A percentile compares a stretch with the other conserved stretches of the same genome.
Conservation (phyloP, 2,888 invertebrate genomes). For the Notodonta dromedarius region DNA sequence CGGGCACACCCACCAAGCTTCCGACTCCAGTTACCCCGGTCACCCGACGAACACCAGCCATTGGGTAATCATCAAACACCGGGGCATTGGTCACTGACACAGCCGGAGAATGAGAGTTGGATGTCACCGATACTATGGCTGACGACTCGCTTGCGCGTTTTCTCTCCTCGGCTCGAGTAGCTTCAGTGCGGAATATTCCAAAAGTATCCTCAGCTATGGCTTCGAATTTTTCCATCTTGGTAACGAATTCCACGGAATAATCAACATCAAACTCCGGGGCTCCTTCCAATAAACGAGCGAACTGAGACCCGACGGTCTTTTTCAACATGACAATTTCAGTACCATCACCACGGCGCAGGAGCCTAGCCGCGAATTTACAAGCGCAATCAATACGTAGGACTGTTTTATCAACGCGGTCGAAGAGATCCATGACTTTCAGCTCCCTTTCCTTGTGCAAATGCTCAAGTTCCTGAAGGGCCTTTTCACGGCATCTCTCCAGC, state of each 20-base stretch:
- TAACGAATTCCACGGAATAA: constrained; percentile 92
- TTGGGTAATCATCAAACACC: constrained; percentile 89
- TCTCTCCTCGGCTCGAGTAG: constrained; percentile 82
- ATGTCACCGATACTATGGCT: constrained; percentile 70
- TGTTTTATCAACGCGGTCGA: constrained; percentile 92
- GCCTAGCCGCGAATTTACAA: constrained; percentile 91
- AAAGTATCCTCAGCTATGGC: constrained; percentile 88
- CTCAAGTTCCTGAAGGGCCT: constrained; percentile 89
- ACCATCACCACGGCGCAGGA: constrained; percentile 93
- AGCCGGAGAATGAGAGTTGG: constrained; percentile 75
- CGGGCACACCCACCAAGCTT: constrained; percentile 61
- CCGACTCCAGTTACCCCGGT: constrained; percentile 50
- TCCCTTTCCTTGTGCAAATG: constrained; percentile 93
- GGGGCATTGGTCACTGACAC: constrained; percentile 87
- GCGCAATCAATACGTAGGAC: constrained; percentile 94
- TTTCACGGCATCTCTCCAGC: constrained; percentile 92
- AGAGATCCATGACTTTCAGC: constrained; percentile 94
- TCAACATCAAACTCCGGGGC: constrained; percentile 92
- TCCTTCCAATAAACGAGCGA: constrained; percentile 90
- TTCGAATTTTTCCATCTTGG: constrained; percentile 92
- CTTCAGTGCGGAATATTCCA: constrained; percentile 89
- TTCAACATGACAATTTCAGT: constrained; percentile 93
- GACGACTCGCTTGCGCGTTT: constrained; percentile 78
- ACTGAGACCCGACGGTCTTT: constrained; percentile 90
- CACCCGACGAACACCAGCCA: constrained; percentile 80